Evolutionary conservation across 2,888 invertebrate species (phyloP), one percentile per base, ranked within the genome.

Genomic region (Leistus spinibarbis): DNA sequence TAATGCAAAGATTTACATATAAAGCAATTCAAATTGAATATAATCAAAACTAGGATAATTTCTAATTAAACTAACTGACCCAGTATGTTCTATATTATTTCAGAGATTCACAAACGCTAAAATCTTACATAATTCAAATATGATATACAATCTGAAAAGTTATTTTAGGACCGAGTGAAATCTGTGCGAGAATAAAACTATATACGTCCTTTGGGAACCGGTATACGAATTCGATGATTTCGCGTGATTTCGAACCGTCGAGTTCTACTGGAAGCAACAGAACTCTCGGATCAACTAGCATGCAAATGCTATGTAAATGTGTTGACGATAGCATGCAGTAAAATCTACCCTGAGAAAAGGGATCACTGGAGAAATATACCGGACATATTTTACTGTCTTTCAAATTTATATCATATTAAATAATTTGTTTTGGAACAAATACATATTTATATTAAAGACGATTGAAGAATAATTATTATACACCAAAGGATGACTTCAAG

Each of bases 271-370:
- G 23, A 17, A 24, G 64, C 27, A 23, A 24, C 24, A 64, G 24
- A 64, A 69, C 24, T 69, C 56, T 62, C 56, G 66, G 54, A 66
- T 78, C 78, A 78, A 78, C 78, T 78, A 78, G 76, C 77, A 78
- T 78, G 78, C 78, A 78, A 78, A 78, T 78, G 70, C 63, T 66
- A 78, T 78, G 78, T 77, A 77, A 78, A 78, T 78, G 70, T 54
- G 64, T 16, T 64, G 60, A 64, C 64, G 64, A 23, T 20, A 64
- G n/a, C 64, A 64, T 24, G 16, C 10, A 24, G 64, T 64, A 24
- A 64, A 64, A 20, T 17, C 17, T 64, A 64, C 23, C 20, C 23
- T 17, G 22, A 23, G 40, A 13, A 40, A 40, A 40, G 40, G 5
- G n/a, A n/a, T n/a, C 19, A 9, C 54, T 54, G 54, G 57, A 23